Percentiles rank a stretch among this genome's conserved stretches.
Evolutionary conservation across 2,888 invertebrate species (phyloP).

Genomic region (Polyploca ridens): DNA sequence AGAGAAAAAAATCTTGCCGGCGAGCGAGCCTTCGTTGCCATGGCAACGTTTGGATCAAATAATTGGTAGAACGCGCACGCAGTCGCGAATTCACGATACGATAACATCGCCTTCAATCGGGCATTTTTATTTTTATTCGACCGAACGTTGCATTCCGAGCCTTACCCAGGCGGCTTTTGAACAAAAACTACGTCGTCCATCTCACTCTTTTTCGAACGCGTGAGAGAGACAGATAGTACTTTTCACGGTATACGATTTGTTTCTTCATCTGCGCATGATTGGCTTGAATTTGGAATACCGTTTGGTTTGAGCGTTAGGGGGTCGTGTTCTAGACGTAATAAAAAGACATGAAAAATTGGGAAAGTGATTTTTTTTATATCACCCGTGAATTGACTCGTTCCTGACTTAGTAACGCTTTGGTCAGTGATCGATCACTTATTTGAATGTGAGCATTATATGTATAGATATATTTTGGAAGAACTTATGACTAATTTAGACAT

Average conservation of each 20-base stretch:
- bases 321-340: slow-evolving; percentile 29
- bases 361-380: slow-evolving; percentile 20
- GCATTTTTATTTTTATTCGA: slow-evolving; percentile 54
- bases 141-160: slow-evolving; percentile 59
- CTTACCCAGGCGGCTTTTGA: slow-evolving; percentile 35
- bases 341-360: slow-evolving; percentile 7
- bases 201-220: not conserved
- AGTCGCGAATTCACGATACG: slow-evolving; percentile 43
- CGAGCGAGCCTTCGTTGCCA: slow-evolving; percentile 50
- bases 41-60: slow-evolving; percentile 66
- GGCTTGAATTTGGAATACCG: slow-evolving; percentile 57
- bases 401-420: not conserved
- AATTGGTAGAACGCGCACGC: slow-evolving; percentile 50
- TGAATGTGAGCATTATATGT: no score
- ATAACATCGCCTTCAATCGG: slow-evolving; percentile 54
- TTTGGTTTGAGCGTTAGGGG: slow-evolving; percentile 35
- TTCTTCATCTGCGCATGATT: slow-evolving; percentile 42
- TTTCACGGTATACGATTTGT: not conserved
- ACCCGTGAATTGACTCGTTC: not conserved
- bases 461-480: no score
- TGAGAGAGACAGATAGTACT: not conserved
- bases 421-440: no score
- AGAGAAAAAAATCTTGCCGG: slow-evolving; percentile 20
- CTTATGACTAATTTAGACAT: no score
- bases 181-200: slow-evolving; percentile 37